These are phyloP conservation scores for Argyresthia goedartella DNA, from an alignment of 2,888 invertebrate species.

Conservation along the genomic window DNA sequence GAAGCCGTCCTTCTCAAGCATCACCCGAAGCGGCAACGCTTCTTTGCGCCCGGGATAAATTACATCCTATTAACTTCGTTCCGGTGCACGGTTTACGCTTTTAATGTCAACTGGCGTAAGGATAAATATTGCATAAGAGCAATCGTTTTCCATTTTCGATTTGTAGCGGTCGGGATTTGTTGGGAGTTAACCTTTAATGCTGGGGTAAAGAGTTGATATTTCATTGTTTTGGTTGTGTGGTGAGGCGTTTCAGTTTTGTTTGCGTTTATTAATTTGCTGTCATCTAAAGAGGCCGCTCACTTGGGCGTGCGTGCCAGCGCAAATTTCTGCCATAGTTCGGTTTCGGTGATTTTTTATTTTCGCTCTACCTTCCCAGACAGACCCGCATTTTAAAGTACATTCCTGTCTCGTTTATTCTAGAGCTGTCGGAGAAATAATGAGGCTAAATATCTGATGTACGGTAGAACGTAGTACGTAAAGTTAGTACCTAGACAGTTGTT, in stretches of 20 bases:
- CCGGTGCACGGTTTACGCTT: slow-evolving; percentile 62
- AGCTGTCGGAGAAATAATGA: neutral
- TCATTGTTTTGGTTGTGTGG: slow-evolving; percentile 34
- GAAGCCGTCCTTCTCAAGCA: slow-evolving; percentile 39
- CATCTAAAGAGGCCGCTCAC: slow-evolving; percentile 71
- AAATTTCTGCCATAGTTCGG: slow-evolving; percentile 69
- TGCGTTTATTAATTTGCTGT: slow-evolving; percentile 69
- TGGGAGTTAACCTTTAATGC: slow-evolving; percentile 11
- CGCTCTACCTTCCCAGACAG: slow-evolving; percentile 60
- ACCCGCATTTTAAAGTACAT: slow-evolving; percentile 51
- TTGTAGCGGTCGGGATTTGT: slow-evolving; percentile 49
- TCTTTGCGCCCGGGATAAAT: slow-evolving; percentile 64
- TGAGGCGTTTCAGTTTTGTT: slow-evolving; percentile 49
- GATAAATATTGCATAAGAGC: slow-evolving; percentile 61
- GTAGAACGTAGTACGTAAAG: neutral
- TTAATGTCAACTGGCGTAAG: slow-evolving; percentile 54
- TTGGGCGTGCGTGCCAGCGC: slow-evolving; percentile 69
- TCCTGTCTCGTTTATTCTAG: slow-evolving; percentile 12
- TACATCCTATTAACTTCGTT: slow-evolving; percentile 67
- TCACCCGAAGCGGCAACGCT: slow-evolving; percentile 60
- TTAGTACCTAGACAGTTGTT: neutral
- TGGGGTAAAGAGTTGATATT: slow-evolving; percentile 53
- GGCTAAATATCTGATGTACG: neutral
- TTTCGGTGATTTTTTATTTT: slow-evolving; percentile 66
- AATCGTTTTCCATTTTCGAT: slow-evolving; percentile 34